Base-by-base conservation (phyloP, 2,113 vertebrate species). In the Sphaerodactylus townsendi region DNA sequence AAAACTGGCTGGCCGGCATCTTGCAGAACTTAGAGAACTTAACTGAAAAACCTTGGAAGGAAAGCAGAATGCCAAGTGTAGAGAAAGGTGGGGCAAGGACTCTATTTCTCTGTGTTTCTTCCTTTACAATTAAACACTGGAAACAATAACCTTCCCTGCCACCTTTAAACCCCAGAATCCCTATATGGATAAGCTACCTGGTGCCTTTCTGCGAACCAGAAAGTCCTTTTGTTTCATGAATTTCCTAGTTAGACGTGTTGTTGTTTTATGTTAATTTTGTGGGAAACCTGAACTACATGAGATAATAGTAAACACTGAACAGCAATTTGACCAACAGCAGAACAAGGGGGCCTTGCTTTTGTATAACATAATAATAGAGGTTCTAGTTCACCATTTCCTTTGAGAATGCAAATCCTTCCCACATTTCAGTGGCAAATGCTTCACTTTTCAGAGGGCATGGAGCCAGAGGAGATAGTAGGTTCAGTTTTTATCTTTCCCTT, bases 81-180 rank as follows among this genome's bases (percentile, higher is more conserved):
- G 72, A 79, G 69, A 25, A 72, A 37, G 71, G 39, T 64, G 81
- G 56, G 66, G 3, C 86, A 33, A 66, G 53, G 35, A 11, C 78
- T 68, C 64, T 83, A 19, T 90, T 44, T 92, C 77, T 41, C 50
- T 71, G 3, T 69, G 23, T 64, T 25, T 72, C 66, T 85, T n/a
- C 82, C 39, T 56, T 86, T 33, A 89, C 86, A 85, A 79, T 88
- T 87, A 92, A 95, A 94, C 90, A 94, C 91, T 92, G 92, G 93
- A 90, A 87, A 84, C 59, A 86, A 56, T 90, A 92, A 56, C 64
- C n/a, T 86, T 84, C 75, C 62, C 46, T 87, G 25, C 50, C 39
- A 82, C 70, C 35, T 87, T 84, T 23, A 59, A 90, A 89, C 68
- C 75, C 79, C 81, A 74, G 83, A 92, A 56, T n/a, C 79, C 69